phyloP scores from a whole-genome alignment of 2,888 invertebrate species.

The Artemia sp. region DNA sequence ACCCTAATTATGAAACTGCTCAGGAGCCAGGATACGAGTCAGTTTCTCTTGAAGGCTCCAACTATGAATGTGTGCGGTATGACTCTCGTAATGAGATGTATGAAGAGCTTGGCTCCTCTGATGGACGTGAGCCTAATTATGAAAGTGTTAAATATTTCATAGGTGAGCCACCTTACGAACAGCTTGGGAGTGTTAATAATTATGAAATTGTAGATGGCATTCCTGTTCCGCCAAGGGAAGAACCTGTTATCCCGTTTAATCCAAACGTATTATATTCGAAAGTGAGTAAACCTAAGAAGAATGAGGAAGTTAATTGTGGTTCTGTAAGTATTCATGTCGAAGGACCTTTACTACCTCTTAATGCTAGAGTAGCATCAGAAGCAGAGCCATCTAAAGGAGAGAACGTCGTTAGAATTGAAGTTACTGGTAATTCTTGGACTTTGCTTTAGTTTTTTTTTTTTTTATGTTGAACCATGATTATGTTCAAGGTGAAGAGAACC shows the following conservation, averaged over 20 bases:
- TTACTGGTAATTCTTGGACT: slow-evolving; percentile 5
- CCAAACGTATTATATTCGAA: not conserved
- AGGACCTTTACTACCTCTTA: not conserved
- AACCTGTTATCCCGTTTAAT: not conserved
- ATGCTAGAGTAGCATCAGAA: not conserved
- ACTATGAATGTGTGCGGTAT: not conserved
- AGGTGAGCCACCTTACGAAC: slow-evolving; percentile 8
- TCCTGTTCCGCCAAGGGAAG: not conserved
- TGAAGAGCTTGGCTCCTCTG: not conserved
- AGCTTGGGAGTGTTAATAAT: not conserved
- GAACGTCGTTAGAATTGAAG: slow-evolving; percentile 6
- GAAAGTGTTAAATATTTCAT: slow-evolving; percentile 10
- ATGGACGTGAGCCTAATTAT: slow-evolving; percentile 5
- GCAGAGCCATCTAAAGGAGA: not conserved
- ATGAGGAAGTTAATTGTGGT: slow-evolving; percentile 2
- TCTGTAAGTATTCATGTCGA: not conserved
- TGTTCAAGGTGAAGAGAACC: too few species aligned
- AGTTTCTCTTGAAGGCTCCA: not conserved
- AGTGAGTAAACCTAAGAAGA: slow-evolving; percentile 8
- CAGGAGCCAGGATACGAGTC: slow-evolving; percentile 4
- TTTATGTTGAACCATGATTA: too few species aligned
- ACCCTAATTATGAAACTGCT: not conserved
- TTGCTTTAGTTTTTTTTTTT: not conserved
- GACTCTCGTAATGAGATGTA: slow-evolving; percentile 2
- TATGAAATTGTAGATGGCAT: not conserved